Evolutionary conservation across 2,113 vertebrate genomes (phyloP), one percentile per base, ranked within the genome.

Genomic region (Mesembrinibis cayennensis): DNA sequence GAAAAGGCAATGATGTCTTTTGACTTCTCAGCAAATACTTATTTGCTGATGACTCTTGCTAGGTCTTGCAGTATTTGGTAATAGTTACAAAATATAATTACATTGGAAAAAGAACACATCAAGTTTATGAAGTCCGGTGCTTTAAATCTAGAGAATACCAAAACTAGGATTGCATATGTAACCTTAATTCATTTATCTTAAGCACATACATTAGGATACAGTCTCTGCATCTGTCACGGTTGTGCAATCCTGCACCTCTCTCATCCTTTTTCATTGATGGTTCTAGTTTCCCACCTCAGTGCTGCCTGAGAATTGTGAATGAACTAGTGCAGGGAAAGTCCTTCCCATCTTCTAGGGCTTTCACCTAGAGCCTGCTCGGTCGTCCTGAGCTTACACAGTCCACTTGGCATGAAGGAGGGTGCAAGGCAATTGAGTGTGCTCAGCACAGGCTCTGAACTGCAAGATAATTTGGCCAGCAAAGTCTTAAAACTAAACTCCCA

Each of bases 71-170:
- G n/a, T 72, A 70, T 69, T 88, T 82, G 82, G 87, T 59, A 81
- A 81, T 86, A 26, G 45, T 81, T 91, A 79, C 6, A 66, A 73
- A 92, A 80, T 40, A 29, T 17, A 6, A 71, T 79, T 77, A 61
- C 59, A 19, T 25, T 78, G 40, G 70, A 53, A 82, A 16, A 85
- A 76, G 38, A 92, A 55, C 29, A 26, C 14, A 16, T 45, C 0
- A 4, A 42, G 36, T 82, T 82, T 61, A 42, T 44, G 29, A 86
- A 94, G 45, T 85, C 82, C n/a, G 59, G 73, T 80, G 89, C 91
- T 96, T 96, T 96, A 85, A 95, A 91, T 93, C 55, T 93, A 91
- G 87, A 89, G 62, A 87, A 91, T 90, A 90, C 89, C 93, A 97
- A 93, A 95, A 55, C 42, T 62, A 19, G 36, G 47, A 45, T 91